Evolutionary conservation across 2,113 vertebrate species (phyloP), one percentile per base, ranked within the genome.

Genomic region (Pangasianodon hypophthalmus): DNA sequence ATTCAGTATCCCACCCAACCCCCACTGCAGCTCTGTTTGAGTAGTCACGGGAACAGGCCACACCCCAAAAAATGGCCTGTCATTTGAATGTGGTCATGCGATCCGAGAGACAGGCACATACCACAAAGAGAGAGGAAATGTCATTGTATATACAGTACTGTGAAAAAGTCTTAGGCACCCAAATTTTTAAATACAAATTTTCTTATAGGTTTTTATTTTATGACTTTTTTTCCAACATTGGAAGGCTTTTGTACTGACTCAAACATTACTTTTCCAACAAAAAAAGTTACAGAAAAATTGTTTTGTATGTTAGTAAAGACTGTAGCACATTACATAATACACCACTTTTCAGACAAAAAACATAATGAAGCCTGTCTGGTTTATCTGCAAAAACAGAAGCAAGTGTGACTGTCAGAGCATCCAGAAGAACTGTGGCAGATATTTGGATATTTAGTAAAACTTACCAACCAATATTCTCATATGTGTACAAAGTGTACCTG

Each of bases 1-100:
- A 58, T 41, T 48, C 81, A 10, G 41, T 82, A 64, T n/a, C 24
- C 62, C n/a, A 26, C 52, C 24, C 64, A 82, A 37, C 52, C 79
- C 41, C 84, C 64, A 84, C 29, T 32, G 7, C 41, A 81, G 10
- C 32, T 37, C 13, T 88, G 60, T 87, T 90, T 90, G n/a, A 48
- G 91, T 90, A 44, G 67, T 46, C 87, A 90, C 89, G 84, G 91
- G 5, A 90, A 91, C 77, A 2, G 46, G 88, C 29, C 79, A 87
- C 88, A 75, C 91, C 90, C 88, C 88, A 41, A 58, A 37, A n/a
- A 60, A n/a, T 29, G 19, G 62, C 58, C 2, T 67, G 86, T 87
- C 32, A 88, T 84, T 67, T 83, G 46, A 90, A 77, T 32, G 14
- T 46, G 29, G 52, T 37, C 50, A 87, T 62, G 56, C 1, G 21